Percentiles rank a stretch among this genome's conserved stretches.
Conservation (phyloP, 92 coral and sea anemone species). For the Umimayanthus kanabou region DNA sequence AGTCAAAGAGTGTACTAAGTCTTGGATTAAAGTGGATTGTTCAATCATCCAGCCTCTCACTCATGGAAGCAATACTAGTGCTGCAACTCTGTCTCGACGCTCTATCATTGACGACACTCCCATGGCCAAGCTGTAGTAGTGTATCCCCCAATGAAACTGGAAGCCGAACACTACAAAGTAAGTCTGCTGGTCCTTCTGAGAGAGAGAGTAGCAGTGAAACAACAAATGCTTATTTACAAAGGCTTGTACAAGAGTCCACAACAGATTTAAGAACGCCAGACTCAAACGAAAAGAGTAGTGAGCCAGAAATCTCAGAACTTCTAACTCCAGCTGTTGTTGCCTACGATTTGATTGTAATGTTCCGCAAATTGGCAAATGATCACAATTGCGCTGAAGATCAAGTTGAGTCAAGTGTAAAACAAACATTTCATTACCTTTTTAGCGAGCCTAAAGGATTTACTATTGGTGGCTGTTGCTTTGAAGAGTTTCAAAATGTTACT, state of each 20-base stretch:
- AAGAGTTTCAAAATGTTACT: neutral
- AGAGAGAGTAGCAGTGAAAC: neutral
- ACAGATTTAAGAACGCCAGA: neutral
- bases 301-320: neutral
- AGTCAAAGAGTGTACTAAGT: neutral
- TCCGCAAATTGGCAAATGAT: neutral
- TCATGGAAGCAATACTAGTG: neutral
- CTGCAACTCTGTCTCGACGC: neutral
- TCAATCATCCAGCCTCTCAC: neutral
- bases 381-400: neutral
- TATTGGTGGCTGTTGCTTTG: neutral
- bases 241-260: neutral
- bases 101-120: neutral
- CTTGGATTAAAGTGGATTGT: neutral
- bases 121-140: slow-evolving; percentile 4
- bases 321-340: slow-evolving; percentile 13
- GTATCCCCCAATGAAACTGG: neutral
- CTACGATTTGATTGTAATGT: neutral
- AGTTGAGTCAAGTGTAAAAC: neutral
- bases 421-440: slow-evolving; percentile 1
- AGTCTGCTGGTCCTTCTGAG: neutral
- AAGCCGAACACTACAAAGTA: neutral
- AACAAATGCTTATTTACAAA: neutral
- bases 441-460: neutral
- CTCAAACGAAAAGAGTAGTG: too few relatives aligned